Conservation (phyloP, 2,797 vertebrate genomes). For the Acrocephalus scirpaceus region DNA sequence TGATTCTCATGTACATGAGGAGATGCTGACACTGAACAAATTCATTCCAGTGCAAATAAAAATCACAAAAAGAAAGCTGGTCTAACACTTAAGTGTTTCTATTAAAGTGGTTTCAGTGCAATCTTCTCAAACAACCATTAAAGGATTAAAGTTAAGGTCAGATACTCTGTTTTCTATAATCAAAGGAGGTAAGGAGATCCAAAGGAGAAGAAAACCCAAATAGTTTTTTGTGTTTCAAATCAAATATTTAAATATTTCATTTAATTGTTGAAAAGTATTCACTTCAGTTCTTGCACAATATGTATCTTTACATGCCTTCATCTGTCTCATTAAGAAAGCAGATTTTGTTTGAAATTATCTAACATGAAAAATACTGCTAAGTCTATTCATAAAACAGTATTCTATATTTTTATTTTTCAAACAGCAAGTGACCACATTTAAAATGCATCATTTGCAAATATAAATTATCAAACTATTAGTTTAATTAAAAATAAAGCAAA, state of each 20-base stretch:
- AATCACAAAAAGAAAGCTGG: not conserved
- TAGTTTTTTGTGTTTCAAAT: not conserved
- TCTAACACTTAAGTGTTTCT: not conserved
- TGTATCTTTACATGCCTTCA: not conserved
- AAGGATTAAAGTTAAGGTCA: not conserved
- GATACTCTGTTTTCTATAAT: not conserved
- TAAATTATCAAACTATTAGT: slow-evolving; percentile 78
- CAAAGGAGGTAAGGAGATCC: not conserved
- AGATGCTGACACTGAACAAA: not conserved
- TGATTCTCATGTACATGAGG: not conserved
- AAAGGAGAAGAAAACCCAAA: not conserved
- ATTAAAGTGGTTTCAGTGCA: not conserved
- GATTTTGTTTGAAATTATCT: not conserved
- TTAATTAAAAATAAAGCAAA: slow-evolving; percentile 79
- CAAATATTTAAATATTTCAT: not conserved
- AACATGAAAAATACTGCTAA: slow-evolving; percentile 74
- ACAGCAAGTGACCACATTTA: slow-evolving; percentile 80
- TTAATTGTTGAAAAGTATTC: not conserved
- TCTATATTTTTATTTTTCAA: slow-evolving; percentile 79
- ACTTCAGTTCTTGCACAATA: not conserved
- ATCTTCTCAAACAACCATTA: not conserved
- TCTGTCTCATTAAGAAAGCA: slow-evolving; percentile 18
- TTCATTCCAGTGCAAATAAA: not conserved
- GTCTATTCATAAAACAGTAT: slow-evolving; percentile 77
- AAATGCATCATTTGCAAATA: slow-evolving; percentile 80